Evolutionary conservation across 2,888 invertebrate genomes (phyloP), one percentile per base, ranked within the genome.

Genomic region (Drosophila mettleri): DNA sequence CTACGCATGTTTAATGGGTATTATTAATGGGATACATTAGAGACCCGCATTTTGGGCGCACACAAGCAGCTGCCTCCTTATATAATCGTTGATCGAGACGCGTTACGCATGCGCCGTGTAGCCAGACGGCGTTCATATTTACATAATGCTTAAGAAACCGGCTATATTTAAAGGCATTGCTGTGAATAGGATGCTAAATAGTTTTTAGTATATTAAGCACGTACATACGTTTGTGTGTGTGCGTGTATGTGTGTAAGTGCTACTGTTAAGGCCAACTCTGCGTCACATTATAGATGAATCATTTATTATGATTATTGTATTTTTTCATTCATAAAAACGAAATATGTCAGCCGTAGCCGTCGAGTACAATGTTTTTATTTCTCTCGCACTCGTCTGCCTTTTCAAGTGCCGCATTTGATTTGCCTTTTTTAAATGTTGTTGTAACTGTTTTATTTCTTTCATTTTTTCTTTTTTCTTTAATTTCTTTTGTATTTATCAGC

Each of bases 331-430:
- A 80, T 84, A 84, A 81, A 80, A 84, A 67, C 75, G 39, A 80
- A 64, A 74, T 67, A 84, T 73, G 79, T 84, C 69, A 57, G 63
- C 52, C 57, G 38, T 53, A 43, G 34, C 45, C 18, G 53, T 18
- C 64, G 52, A 48, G n/a, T 33, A 65, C 64, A 59, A 52, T 48
- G 38, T 57, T 48, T 83, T 49, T 39, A 34, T 41, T 55, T 29
- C 20, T 51, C 34, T 24, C 29, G 41, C 53, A 48, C 41, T 73
- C 52, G 54, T 55, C 60, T 58, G 52, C 45, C 49, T 68, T 82
- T 80, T 67, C 75, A 76, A 77, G 79, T 69, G 69, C 83, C 80
- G 83, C 74, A 68, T 86, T 81, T 83, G 80, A 83, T 77, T 83
- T 80, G 72, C 63, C 63, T 80, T 83, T 66, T 38, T 34, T 34